These are phyloP conservation scores for Stichodactyla mertensii DNA, from an alignment of 64 coral and sea anemone genomes.

Conservation along the genomic window DNA sequence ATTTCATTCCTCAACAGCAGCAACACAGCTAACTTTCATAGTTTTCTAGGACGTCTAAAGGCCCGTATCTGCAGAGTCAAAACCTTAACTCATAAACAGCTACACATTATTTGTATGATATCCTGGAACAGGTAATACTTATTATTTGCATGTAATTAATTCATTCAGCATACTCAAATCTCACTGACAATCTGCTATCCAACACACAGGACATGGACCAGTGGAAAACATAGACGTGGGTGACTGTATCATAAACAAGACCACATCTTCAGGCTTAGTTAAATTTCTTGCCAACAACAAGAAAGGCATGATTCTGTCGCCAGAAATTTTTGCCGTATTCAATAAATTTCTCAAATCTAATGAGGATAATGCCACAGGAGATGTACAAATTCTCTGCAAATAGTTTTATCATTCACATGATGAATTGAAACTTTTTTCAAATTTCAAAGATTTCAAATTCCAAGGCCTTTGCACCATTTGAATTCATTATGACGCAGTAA, in stretches of 20 bases:
- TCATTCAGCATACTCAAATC: too few species aligned
- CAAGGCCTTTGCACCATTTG: too few species aligned
- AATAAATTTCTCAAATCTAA: slow-evolving; percentile 20
- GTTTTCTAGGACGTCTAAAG: too few species aligned
- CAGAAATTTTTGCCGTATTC: slow-evolving; percentile 18
- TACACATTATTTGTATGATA: slow-evolving; percentile 37
- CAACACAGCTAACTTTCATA: too few species aligned
- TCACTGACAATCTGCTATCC: not conserved
- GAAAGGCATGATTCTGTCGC: slow-evolving; percentile 11
- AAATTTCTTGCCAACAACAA: slow-evolving; percentile 1
- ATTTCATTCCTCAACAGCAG: too few species aligned
- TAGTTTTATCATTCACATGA: too few species aligned
- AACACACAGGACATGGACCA: not conserved
- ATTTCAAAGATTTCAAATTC: too few species aligned
- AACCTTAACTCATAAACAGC: too few species aligned
- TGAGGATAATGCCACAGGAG: slow-evolving; percentile 24
- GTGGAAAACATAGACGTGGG: not conserved
- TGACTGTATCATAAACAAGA: not conserved
- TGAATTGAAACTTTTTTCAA: too few species aligned
- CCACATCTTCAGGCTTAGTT: not conserved
- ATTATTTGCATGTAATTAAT: too few species aligned
- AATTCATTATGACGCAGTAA: too few species aligned
- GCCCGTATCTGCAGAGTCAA: too few species aligned
- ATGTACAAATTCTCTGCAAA: slow-evolving; percentile 4
- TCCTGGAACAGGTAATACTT: slow-evolving; percentile 22